phyloP scores from a whole-genome alignment of 2,888 invertebrate genomes.

The Drosophila aldrichi region DNA sequence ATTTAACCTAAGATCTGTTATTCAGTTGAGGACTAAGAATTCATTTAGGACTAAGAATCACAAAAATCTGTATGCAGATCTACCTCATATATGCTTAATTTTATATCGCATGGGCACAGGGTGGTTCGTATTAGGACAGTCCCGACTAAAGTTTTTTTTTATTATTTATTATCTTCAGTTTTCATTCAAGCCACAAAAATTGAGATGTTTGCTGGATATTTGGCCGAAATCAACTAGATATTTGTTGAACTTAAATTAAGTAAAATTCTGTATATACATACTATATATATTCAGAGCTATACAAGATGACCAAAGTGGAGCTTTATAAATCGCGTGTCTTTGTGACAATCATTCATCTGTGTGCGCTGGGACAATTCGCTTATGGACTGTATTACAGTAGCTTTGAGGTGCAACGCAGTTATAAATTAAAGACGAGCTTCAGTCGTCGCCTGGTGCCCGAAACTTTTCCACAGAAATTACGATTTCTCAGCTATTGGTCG shows the following conservation, averaged over 20 bases:
- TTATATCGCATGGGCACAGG: not conserved
- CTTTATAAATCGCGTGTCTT: slow-evolving; percentile 85
- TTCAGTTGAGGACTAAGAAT: not conserved
- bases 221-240: not conserved
- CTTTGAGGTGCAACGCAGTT: slow-evolving; percentile 81
- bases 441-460: slow-evolving; percentile 82
- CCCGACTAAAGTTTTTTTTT: not conserved
- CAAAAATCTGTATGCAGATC: too few species aligned
- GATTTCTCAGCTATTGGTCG: slow-evolving; percentile 86
- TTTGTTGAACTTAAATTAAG: not conserved
- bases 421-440: slow-evolving; percentile 75
- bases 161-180: not conserved
- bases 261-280: not conserved
- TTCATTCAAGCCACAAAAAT: slow-evolving; percentile 6
- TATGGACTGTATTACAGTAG: slow-evolving; percentile 86
- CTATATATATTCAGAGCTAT: slow-evolving; percentile 1
- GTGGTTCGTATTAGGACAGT: too few species aligned
- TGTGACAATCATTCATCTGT: slow-evolving; percentile 83
- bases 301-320: slow-evolving; percentile 85
- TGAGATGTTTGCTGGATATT: slow-evolving; percentile 20
- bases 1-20: not conserved
- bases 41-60: too few species aligned
- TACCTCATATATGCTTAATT: not conserved
- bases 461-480: slow-evolving; percentile 83
- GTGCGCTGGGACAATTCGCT: slow-evolving; percentile 83